These are phyloP conservation scores for Cyclina sinensis DNA, from an alignment of 1,140 invertebrate species.

Conservation along the genomic window DNA sequence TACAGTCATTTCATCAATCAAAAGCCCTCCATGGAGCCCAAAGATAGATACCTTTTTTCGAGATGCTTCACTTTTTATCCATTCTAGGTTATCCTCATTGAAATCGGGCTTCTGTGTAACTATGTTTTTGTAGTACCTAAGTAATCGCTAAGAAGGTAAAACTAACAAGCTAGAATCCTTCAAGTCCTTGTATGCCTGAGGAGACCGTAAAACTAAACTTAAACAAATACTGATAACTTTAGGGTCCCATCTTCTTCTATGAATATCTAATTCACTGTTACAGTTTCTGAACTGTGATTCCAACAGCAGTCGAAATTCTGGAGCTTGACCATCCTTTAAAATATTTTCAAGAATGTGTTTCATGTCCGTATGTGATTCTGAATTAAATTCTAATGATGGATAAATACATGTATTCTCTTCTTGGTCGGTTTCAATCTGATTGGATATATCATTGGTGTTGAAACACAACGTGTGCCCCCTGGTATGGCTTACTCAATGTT, in stretches of 20 bases:
- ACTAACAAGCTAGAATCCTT: no score
- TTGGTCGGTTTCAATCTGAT: not conserved
- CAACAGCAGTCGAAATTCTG: constrained; percentile 30
- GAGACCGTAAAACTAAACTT: no score
- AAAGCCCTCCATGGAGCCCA: constrained; percentile 52
- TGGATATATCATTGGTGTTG: not conserved
- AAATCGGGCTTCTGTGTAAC: no score
- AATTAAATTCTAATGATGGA: not conserved
- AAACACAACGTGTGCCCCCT: no score
- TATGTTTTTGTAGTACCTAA: not conserved
- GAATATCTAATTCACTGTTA: constrained; percentile 10
- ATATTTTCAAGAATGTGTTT: constrained; percentile 9
- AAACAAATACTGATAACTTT: no score
- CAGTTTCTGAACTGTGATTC: constrained; percentile 60
- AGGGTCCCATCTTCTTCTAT: no score
- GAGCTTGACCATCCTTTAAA: not conserved
- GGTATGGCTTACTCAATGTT: no score
- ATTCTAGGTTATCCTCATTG: constrained; percentile 56
- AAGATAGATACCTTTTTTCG: constrained; percentile 22
- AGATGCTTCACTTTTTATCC: constrained; percentile 49
- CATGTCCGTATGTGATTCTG: constrained; percentile 26
- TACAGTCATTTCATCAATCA: no score
- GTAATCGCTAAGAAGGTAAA: no score
- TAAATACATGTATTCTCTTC: not conserved
- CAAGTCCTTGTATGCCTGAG: no score